Conservation (phyloP, 1,140 invertebrate species). For the Listronotus oregonensis region DNA sequence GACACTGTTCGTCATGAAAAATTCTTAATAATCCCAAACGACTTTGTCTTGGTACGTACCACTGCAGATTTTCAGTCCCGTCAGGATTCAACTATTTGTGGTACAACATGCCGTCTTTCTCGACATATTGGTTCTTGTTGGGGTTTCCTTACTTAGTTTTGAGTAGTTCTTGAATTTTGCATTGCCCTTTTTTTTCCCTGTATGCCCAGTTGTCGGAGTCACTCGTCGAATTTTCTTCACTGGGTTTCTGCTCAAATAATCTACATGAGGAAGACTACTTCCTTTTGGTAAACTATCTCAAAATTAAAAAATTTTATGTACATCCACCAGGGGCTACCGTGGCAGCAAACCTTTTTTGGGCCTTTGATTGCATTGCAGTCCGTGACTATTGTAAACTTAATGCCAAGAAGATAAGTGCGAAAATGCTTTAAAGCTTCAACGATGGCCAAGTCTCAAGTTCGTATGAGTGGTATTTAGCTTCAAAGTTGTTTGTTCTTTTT, state of each 20-base stretch:
- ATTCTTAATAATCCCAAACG: constrained; percentile 44
- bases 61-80: constrained; percentile 33
- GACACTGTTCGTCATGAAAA: constrained; percentile 50
- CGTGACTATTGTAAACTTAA: constrained; percentile 50
- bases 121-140: background rate
- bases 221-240: background rate
- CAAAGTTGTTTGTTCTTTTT: constrained; percentile 14
- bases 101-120: background rate
- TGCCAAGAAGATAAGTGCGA: constrained; percentile 51
- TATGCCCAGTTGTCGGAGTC: constrained; percentile 39
- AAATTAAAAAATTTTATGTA: constrained; percentile 52
- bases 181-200: constrained; percentile 31
- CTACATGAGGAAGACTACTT: constrained; percentile 49
- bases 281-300: constrained; percentile 42
- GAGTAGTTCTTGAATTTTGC: no score
- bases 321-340: constrained; percentile 52
- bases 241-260: constrained; percentile 52
- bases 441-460: constrained; percentile 40
- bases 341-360: constrained; percentile 52
- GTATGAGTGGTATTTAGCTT: constrained; percentile 20
- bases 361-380: constrained; percentile 53
- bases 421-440: constrained; percentile 49
- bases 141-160: no score
- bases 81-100: background rate
- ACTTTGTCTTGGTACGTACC: constrained; percentile 35